Conservation (phyloP, 2,113 vertebrate genomes). For the Spizaetus ornatus region DNA sequence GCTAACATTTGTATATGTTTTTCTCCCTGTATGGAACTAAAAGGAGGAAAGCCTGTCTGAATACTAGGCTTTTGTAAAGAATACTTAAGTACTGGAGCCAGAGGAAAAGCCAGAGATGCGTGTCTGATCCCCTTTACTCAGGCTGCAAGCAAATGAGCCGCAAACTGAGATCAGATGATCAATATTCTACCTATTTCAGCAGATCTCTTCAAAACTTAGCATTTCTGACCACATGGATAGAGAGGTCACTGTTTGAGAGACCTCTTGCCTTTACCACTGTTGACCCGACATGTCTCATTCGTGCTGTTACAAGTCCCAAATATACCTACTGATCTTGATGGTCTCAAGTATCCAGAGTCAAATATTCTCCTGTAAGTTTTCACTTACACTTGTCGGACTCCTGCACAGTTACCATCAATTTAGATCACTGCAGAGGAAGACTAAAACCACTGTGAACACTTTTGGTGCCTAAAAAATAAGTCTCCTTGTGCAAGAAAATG, state of each 20-base stretch:
- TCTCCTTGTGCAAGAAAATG: background rate
- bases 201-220: background rate
- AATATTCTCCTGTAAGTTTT: background rate
- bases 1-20: background rate
- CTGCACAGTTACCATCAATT: background rate
- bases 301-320: background rate
- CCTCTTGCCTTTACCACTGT: background rate
- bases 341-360: background rate
- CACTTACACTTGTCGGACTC: background rate
- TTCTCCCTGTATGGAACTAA: background rate
- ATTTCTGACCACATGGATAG: background rate
- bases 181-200: background rate
- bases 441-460: background rate
- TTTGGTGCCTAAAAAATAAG: background rate
- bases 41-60: background rate
- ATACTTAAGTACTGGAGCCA: background rate
- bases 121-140: background rate
- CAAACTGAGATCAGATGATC: background rate
- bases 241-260: conserved; percentile 34
- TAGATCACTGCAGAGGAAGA: background rate
- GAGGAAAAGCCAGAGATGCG: background rate
- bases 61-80: background rate
- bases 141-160: background rate
- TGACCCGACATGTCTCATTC: background rate
- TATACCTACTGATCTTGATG: background rate